Evolutionary conservation across 2,113 vertebrate genomes (phyloP).

Genomic region (Machaerirhynchus nigripectus): DNA sequence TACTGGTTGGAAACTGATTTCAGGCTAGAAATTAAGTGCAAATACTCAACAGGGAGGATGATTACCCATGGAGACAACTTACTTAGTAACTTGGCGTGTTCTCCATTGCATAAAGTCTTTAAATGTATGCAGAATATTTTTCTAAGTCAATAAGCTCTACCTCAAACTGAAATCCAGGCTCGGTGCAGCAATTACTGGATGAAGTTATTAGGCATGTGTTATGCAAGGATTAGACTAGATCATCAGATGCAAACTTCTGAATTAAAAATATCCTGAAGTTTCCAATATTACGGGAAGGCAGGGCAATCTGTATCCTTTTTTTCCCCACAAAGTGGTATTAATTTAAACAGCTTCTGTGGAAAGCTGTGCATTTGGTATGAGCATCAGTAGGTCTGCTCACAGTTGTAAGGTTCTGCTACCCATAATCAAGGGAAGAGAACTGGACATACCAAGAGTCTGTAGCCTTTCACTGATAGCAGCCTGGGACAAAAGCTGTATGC

Average conservation of each 20-base stretch:
- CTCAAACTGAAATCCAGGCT: slow-evolving; percentile 42
- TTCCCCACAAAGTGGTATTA: neutral
- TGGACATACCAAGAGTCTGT: neutral
- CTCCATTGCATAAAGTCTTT: slow-evolving; percentile 22
- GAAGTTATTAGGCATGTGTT: neutral
- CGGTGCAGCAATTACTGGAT: neutral
- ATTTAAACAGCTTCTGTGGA: neutral
- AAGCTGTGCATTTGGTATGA: neutral
- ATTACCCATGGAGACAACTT: neutral
- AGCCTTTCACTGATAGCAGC: neutral
- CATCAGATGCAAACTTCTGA: neutral
- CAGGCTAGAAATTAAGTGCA: slow-evolving; percentile 23
- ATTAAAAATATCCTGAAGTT: neutral
- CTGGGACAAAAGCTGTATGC: neutral
- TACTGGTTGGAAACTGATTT: slow-evolving; percentile 35
- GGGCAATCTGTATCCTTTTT: neutral
- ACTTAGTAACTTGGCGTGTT: slow-evolving; percentile 11
- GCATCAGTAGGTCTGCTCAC: neutral
- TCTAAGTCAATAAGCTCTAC: slow-evolving; percentile 44
- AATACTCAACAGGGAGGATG: neutral
- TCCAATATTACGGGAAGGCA: neutral
- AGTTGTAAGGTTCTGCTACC: neutral
- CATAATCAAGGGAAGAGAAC: neutral
- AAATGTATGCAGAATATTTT: slow-evolving; percentile 40
- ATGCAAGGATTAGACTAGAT: neutral